Conservation (phyloP, 2,888 invertebrate genomes). For the Tinea trinotella region DNA sequence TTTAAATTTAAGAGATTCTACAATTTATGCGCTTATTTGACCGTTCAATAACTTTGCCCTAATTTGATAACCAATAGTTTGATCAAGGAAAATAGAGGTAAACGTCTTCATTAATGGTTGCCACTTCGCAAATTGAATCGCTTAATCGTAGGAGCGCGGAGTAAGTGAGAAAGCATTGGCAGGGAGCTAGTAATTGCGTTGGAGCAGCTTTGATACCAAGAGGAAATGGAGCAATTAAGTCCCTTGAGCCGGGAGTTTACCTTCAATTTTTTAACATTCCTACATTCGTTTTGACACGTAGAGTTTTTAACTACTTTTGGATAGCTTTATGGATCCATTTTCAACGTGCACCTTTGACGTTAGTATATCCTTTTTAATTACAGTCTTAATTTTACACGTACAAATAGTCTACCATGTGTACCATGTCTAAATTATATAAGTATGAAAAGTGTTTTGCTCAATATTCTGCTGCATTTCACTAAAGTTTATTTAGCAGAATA, state of each 20-base stretch:
- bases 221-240: constrained; percentile 43
- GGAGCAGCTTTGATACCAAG: constrained; percentile 42
- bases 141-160: constrained; percentile 42
- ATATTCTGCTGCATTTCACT: too few species aligned
- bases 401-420: too few species aligned
- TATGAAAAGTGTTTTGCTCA: too few species aligned
- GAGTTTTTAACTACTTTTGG: background rate
- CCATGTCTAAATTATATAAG: too few species aligned
- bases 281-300: constrained; percentile 5
- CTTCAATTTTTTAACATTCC: constrained; percentile 2
- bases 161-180: constrained; percentile 41
- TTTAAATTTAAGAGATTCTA: too few species aligned
- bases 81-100: constrained; percentile 18
- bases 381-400: too few species aligned
- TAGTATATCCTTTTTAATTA: background rate
- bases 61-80: constrained; percentile 6
- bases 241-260: constrained; percentile 37
- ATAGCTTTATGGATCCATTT: background rate
- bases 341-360: background rate
- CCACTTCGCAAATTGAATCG: constrained; percentile 56
- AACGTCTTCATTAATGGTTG: constrained; percentile 35
- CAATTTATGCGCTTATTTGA: background rate
- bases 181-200: constrained; percentile 41
- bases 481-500: background rate
- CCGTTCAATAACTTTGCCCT: background rate